Percentiles rank a stretch among this genome's conserved stretches.
Conservation (phyloP, 2,888 invertebrate species). For the Tholera decimalis region DNA sequence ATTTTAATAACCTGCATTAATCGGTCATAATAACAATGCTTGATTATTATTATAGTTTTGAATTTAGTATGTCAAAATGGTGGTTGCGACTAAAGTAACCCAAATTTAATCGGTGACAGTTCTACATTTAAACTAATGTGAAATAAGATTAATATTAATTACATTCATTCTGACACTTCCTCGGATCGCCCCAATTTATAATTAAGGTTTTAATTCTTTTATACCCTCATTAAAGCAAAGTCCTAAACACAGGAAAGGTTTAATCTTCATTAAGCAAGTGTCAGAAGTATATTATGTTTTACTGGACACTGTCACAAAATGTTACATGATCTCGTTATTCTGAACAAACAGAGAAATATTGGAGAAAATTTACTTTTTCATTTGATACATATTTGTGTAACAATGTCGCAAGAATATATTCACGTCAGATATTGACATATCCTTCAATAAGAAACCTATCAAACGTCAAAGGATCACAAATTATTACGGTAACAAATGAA, state of each 20-base stretch:
- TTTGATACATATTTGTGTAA: slow-evolving; percentile 50
- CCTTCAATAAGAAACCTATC: slow-evolving; percentile 79
- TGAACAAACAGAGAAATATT: slow-evolving; percentile 18
- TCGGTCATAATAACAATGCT: neutral
- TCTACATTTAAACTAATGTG: slow-evolving; percentile 32
- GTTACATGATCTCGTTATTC: slow-evolving; percentile 28
- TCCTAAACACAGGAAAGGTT: slow-evolving; percentile 48
- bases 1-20: slow-evolving; percentile 25
- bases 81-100: neutral
- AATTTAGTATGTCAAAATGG: neutral
- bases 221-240: slow-evolving; percentile 61
- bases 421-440: slow-evolving; percentile 70
- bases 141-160: slow-evolving; percentile 60
- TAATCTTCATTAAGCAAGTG: slow-evolving; percentile 54
- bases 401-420: slow-evolving; percentile 59
- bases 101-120: slow-evolving; percentile 44
- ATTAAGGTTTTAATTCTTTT: slow-evolving; percentile 53
- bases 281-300: slow-evolving; percentile 43
- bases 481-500: slow-evolving; percentile 84
- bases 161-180: slow-evolving; percentile 54
- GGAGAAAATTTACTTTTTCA: slow-evolving; percentile 37
- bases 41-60: neutral
- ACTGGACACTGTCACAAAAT: slow-evolving; percentile 45
- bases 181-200: slow-evolving; percentile 54
- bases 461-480: slow-evolving; percentile 78